phyloP scores from a whole-genome alignment of 1,140 invertebrate genomes.

The Drosophila nannoptera region DNA sequence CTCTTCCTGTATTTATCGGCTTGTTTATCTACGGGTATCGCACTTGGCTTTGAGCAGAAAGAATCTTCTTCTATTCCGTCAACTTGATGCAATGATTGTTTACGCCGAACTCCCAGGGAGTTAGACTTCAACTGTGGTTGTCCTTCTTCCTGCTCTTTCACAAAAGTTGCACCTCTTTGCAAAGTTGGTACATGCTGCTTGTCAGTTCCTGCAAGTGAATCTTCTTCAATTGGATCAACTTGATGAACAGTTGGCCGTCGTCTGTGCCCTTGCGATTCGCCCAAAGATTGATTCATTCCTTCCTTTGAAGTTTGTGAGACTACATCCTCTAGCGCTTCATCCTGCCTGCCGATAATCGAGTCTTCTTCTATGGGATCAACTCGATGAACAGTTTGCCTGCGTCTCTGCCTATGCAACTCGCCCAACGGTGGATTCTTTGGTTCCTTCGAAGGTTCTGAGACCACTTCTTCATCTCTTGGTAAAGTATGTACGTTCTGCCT shows the following conservation, averaged over 20 bases:
- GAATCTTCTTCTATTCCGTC: constrained; percentile 18
- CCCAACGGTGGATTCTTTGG: background rate
- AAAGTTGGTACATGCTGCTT: too few species aligned
- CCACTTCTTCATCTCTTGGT: background rate
- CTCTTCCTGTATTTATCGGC: background rate
- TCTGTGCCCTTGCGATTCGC: background rate
- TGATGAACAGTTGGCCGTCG: constrained; percentile 11
- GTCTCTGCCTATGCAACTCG: background rate
- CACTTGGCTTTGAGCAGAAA: background rate
- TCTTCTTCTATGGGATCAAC: constrained; percentile 18
- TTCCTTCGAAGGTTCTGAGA: background rate
- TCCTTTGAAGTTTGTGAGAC: background rate
- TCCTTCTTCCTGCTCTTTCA: background rate
- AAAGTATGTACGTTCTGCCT: constrained; percentile 7
- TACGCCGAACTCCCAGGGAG: background rate
- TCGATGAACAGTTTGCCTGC: constrained; percentile 3
- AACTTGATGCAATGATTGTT: background rate
- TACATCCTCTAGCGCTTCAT: background rate
- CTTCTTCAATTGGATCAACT: constrained; percentile 28
- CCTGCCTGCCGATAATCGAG: background rate
- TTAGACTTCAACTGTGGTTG: too few species aligned
- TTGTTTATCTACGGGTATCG: background rate
- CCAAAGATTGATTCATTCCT: background rate
- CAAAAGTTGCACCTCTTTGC: background rate
- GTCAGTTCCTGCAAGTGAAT: background rate